Evolutionary conservation across 30 jellyfish, hydroid and myxozoan genomes (phyloP).

Genomic region (Chrysaora quinquecirrha): DNA sequence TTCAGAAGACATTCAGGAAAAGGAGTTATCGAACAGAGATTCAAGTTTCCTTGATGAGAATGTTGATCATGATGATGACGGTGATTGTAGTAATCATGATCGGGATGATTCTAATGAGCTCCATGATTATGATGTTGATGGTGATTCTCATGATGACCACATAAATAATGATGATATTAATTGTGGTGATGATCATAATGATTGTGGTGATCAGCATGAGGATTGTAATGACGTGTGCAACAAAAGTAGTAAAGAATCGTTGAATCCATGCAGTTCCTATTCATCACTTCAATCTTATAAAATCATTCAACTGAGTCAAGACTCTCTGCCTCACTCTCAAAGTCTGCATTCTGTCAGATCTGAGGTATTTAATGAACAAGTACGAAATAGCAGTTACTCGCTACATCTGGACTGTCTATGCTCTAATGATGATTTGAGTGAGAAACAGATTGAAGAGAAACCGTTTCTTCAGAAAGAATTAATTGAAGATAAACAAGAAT

Average conservation of each 20-base stretch:
- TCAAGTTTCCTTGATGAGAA: neutral
- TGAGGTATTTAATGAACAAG: neutral
- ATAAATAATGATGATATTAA: neutral
- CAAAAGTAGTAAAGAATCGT: neutral
- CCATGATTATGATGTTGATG: no score
- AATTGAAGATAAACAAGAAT: neutral
- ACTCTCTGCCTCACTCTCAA: neutral
- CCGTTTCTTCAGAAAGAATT: neutral
- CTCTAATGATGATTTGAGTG: conserved; percentile 7
- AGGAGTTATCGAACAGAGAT: neutral
- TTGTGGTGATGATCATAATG: neutral
- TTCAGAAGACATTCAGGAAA: no score
- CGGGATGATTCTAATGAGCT: no score
- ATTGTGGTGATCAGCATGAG: neutral
- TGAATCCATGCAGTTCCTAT: neutral
- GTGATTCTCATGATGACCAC: neutral
- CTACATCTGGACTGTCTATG: conserved; percentile 4
- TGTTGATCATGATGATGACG: neutral
- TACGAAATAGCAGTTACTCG: conserved; percentile 14
- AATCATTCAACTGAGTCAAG: neutral
- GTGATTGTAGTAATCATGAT: no score
- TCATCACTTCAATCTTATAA: neutral
- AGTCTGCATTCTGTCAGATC: neutral
- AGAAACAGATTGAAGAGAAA: neutral
- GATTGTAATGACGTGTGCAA: neutral